A percentile compares a stretch with the other conserved stretches of the same genome.
These are phyloP conservation scores for Geococcyx californianus DNA, from an alignment of 2,113 vertebrate genomes.

Conservation along the genomic window DNA sequence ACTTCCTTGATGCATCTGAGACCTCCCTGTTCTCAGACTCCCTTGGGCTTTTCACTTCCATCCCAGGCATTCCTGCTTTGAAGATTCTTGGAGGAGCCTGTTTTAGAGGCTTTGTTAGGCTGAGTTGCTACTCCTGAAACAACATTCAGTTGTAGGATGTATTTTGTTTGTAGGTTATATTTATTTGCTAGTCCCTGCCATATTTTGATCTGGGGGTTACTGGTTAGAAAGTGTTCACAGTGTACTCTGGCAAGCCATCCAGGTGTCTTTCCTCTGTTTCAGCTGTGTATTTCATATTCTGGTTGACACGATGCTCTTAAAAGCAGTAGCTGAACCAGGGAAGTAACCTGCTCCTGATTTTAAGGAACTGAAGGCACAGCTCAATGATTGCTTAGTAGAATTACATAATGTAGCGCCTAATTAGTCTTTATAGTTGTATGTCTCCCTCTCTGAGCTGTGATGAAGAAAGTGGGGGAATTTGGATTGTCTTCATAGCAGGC, in stretches of 20 bases:
- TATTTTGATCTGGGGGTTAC: not conserved
- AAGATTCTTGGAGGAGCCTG: not conserved
- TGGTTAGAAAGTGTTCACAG: not conserved
- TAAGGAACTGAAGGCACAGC: not conserved
- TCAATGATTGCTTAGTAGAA: not conserved
- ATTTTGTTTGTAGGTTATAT: conserved; percentile 15
- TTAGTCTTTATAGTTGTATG: not conserved
- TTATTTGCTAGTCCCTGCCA: not conserved
- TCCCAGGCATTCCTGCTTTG: conserved; percentile 27
- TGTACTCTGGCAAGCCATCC: not conserved
- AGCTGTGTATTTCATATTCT: not conserved
- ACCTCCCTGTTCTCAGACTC: conserved; percentile 14
- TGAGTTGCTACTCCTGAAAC: conserved; percentile 25
- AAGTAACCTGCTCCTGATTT: not conserved
- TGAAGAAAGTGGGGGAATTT: not conserved
- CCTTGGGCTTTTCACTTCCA: conserved; percentile 49
- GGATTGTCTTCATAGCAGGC: not conserved
- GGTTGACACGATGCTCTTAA: not conserved
- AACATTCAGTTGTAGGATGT: not conserved
- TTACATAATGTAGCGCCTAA: not conserved
- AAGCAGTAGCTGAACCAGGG: not conserved
- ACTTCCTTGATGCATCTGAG: conserved; percentile 1
- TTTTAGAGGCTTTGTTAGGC: conserved; percentile 37
- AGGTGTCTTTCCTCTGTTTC: not conserved
- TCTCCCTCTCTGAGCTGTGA: not conserved